Evolutionary conservation across 2,888 invertebrate species (phyloP), one percentile per base, ranked within the genome.

Genomic region (Melitaea athalia): DNA sequence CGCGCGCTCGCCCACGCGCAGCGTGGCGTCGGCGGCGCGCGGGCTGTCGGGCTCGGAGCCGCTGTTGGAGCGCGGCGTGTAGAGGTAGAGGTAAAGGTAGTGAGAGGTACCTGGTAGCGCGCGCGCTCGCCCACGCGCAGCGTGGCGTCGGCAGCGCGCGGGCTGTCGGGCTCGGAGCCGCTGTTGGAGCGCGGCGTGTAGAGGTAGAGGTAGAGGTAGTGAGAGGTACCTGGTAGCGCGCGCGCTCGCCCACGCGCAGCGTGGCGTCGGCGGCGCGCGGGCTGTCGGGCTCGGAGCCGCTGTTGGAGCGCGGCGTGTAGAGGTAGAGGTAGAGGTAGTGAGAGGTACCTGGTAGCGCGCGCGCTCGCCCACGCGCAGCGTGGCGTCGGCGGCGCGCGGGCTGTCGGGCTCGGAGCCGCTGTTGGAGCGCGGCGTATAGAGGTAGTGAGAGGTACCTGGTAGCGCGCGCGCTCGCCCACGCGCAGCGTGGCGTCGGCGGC

Each of bases 361-460:
- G 7, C 91, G 74, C 64, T 92, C 92, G 1, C 92, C 92, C 10
- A 92, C 88, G 3, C 92, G 77, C 47, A 92, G 80, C 60, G 92
- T 92, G 63, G 88, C 85, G 74, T 92, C 92, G 8, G 84, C 79
- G 5, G 85, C 80, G 17, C 86, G 82, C 0, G 88, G 88, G 63
- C 86, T 87, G 74, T 89, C 90, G 24, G 82, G 78, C 1, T 90
- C 91, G 8, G 92, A 85, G 93, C 95, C 85, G 87, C 87, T 87
- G 69, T 79, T 80, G 63, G 84, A 95, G 84, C 94, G 94, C 74
- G 95, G n/a, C n/a, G n/a, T n/a, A n/a, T n/a, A n/a, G n/a, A n/a
- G n/a, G n/a, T n/a, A n/a, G n/a, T n/a, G n/a, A n/a, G n/a, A n/a
- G n/a, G n/a, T n/a, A n/a, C n/a, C 33, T 33, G 33, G 33, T 33